Conservation (phyloP, 2,797 vertebrate species). For the Acrocephalus scirpaceus region DNA sequence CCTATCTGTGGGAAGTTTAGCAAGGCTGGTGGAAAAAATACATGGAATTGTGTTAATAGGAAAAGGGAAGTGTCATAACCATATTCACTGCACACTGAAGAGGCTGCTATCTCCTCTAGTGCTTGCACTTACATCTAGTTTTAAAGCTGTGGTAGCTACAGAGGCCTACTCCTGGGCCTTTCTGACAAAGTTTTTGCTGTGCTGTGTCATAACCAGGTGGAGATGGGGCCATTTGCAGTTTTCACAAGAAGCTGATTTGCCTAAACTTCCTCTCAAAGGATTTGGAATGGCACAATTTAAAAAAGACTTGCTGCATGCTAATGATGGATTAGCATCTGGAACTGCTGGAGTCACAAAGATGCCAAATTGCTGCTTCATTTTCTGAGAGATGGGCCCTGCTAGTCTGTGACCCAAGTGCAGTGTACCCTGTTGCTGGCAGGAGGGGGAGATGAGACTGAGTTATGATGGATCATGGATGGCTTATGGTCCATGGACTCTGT, state of each 20-base stretch:
- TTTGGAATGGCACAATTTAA: neutral
- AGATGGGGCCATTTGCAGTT: neutral
- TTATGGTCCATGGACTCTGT: rapidly evolving
- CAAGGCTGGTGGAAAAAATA: neutral
- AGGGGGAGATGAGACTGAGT: neutral
- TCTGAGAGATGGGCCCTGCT: neutral
- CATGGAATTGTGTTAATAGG: neutral
- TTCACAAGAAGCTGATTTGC: neutral
- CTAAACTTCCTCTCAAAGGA: neutral
- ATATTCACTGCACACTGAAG: neutral
- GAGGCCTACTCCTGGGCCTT: neutral
- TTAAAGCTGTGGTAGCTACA: neutral
- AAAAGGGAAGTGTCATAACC: neutral
- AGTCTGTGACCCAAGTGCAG: neutral
- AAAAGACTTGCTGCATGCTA: neutral
- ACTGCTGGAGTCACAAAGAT: neutral
- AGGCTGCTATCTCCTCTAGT: neutral
- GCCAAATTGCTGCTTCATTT: neutral
- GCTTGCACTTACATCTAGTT: neutral
- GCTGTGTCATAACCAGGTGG: neutral
- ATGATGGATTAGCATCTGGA: too few relatives aligned
- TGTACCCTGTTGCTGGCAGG: neutral
- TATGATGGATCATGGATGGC: neutral
- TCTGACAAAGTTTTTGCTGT: neutral
- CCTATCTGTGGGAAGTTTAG: neutral